These are phyloP conservation scores for Eleutherodactylus coqui DNA, from an alignment of 2,797 vertebrate species.

Conservation along the genomic window DNA sequence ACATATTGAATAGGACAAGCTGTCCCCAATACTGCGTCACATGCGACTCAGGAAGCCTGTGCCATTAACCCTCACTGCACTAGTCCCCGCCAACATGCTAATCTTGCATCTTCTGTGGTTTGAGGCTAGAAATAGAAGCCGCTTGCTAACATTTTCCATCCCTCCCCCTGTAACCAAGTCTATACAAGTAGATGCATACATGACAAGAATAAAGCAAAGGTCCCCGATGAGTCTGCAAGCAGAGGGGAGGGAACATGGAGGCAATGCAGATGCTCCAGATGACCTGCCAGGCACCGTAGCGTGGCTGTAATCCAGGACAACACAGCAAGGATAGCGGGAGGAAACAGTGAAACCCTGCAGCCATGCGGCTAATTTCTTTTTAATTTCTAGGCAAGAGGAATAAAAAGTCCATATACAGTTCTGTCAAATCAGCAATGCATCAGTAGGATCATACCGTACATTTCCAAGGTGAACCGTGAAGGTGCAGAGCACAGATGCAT, in stretches of 20 bases:
- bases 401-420: not conserved
- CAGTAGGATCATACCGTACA: not conserved
- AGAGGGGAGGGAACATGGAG: slow-evolving; percentile 28
- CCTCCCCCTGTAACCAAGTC: slow-evolving; percentile 24
- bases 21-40: slow-evolving; percentile 11
- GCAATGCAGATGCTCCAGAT: slow-evolving; percentile 38
- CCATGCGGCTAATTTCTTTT: too few species aligned
- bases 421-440: not conserved
- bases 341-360: not conserved
- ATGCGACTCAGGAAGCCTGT: not conserved
- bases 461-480: slow-evolving; percentile 7
- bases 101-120: not conserved
- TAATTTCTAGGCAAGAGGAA: not conserved
- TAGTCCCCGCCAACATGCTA: not conserved
- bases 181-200: slow-evolving; percentile 37
- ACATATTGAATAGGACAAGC: not conserved
- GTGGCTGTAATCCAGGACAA: not conserved
- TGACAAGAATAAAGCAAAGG: slow-evolving; percentile 28
- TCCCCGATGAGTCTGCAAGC: slow-evolving; percentile 14
- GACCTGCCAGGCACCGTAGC: not conserved
- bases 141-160: not conserved
- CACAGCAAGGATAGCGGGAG: not conserved
- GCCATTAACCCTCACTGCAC: not conserved
- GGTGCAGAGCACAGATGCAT: not conserved
- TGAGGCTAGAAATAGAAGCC: not conserved